Percentiles rank a stretch among this genome's conserved stretches.
Evolutionary conservation across 2,797 vertebrate genomes (phyloP).

Genomic region (Petrocephalus sullivani): DNA sequence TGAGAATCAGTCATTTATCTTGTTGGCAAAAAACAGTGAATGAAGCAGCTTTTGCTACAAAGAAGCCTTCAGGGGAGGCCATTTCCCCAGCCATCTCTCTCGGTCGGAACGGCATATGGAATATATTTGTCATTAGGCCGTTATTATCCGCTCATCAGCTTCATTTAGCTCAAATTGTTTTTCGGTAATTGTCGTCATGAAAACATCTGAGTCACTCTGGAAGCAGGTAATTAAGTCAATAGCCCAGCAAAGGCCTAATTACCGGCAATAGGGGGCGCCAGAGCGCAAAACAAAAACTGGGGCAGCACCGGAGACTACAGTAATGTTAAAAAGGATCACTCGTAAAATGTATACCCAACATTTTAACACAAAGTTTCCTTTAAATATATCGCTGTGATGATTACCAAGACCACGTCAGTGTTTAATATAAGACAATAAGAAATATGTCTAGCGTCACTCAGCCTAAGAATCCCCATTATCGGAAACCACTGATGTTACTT

Average conservation of each 20-base stretch:
- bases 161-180: not conserved
- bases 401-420: not conserved
- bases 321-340: not conserved
- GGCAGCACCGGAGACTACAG: too few species aligned
- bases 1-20: conserved; percentile 20
- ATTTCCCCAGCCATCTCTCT: not conserved
- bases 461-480: conserved; percentile 7
- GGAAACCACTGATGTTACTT: not conserved
- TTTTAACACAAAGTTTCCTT: not conserved
- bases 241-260: not conserved
- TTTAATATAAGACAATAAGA: conserved; percentile 21
- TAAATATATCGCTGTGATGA: not conserved
- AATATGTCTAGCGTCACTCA: conserved; percentile 11
- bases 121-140: not conserved
- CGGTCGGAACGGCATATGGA: not conserved
- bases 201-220: not conserved
- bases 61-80: not conserved
- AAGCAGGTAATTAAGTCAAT: not conserved
- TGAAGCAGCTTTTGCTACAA: conserved; percentile 23
- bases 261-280: too few species aligned
- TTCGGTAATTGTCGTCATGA: not conserved
- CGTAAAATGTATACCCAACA: not conserved
- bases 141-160: not conserved
- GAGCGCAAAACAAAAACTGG: not conserved
- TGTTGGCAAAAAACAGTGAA: conserved; percentile 21